These are phyloP conservation scores for Melipona beecheii DNA, from an alignment of 2,888 invertebrate species.

Conservation along the genomic window DNA sequence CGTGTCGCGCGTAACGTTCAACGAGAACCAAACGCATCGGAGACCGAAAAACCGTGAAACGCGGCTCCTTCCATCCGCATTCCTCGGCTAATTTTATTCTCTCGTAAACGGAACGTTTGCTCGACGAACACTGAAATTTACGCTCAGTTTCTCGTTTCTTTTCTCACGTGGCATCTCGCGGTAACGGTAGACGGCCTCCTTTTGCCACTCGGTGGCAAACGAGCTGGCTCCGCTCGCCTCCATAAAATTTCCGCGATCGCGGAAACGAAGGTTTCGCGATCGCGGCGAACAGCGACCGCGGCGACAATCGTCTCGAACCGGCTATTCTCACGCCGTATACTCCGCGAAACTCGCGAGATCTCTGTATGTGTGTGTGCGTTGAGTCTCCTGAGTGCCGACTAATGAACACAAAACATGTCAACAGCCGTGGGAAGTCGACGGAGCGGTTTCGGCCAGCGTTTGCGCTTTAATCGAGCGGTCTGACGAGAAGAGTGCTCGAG, in stretches of 20 bases:
- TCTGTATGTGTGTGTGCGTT: constrained; percentile 30
- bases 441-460: constrained; percentile 61
- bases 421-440: constrained; percentile 82
- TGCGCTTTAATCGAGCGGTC: constrained; percentile 64
- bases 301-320: constrained; percentile 51
- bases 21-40: constrained; percentile 18
- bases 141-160: constrained; percentile 26
- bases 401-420: constrained; percentile 84
- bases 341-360: constrained; percentile 47
- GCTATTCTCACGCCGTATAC: constrained; percentile 73
- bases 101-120: constrained; percentile 6
- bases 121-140: constrained; percentile 19
- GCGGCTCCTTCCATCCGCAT: constrained; percentile 24
- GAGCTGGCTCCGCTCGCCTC: not conserved
- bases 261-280: constrained; percentile 28
- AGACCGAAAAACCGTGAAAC: not conserved
- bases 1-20: constrained; percentile 16
- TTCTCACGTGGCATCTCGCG: constrained; percentile 14
- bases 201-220: constrained; percentile 18
- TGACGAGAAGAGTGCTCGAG: constrained; percentile 28
- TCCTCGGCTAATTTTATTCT: constrained; percentile 33
- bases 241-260: constrained; percentile 41
- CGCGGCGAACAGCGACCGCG: not conserved
- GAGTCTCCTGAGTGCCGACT: constrained; percentile 76
- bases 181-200: constrained; percentile 11